These are phyloP conservation scores for Callipepla squamata DNA, from an alignment of 2,113 vertebrate genomes.

Conservation along the genomic window DNA sequence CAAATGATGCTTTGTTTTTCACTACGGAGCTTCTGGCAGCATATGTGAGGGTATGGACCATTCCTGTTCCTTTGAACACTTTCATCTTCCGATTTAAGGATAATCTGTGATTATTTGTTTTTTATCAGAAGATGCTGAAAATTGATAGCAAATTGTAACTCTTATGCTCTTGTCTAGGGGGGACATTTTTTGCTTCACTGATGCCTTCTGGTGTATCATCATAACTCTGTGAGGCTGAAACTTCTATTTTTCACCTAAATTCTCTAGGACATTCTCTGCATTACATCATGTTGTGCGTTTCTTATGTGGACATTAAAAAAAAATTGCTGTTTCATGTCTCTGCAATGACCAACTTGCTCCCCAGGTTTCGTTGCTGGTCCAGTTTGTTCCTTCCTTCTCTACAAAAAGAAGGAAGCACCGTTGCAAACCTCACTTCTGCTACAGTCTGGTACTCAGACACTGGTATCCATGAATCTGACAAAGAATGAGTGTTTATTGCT, in stretches of 20 bases:
- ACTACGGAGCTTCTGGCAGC: background rate
- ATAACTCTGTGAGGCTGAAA: background rate
- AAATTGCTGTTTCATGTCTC: background rate
- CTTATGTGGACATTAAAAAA: background rate
- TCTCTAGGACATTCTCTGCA: background rate
- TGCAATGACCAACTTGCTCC: background rate
- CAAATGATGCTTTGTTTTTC: background rate
- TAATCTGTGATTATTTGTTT: background rate
- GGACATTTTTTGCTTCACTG: background rate
- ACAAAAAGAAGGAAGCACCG: background rate
- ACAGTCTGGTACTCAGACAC: background rate
- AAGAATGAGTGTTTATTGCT: rapidly evolving
- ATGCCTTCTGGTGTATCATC: background rate
- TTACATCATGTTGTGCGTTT: background rate
- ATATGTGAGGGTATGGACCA: background rate
- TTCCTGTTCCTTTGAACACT: background rate
- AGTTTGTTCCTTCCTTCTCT: too few species aligned
- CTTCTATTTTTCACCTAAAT: background rate
- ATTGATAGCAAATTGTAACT: background rate
- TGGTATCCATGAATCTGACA: background rate
- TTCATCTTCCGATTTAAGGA: background rate
- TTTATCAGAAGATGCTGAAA: background rate
- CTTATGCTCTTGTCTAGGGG: background rate
- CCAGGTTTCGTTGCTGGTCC: background rate
- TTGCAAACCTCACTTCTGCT: background rate